Evolutionary conservation across 2,888 invertebrate species (phyloP).

Genomic region (Dexiosoma caninum): DNA sequence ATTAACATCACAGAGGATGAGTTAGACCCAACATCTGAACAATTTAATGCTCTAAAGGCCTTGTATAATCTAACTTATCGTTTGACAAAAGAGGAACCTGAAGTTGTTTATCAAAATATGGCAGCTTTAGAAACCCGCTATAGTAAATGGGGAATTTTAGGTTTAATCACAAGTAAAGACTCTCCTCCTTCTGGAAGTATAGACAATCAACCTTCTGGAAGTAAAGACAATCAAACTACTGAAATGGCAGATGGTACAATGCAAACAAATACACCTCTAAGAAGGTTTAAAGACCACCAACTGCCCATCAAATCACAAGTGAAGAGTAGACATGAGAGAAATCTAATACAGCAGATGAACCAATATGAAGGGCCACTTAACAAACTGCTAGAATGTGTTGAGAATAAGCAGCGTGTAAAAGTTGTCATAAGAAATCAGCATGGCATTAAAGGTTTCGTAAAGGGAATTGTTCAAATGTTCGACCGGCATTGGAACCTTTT

Average conservation of each 20-base stretch:
- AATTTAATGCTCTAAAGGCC: constrained; percentile 85
- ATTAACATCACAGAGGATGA: constrained; percentile 43
- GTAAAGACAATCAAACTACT: background rate
- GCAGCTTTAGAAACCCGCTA: constrained; percentile 80
- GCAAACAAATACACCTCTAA: too few relatives aligned
- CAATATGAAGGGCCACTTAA: constrained; percentile 82
- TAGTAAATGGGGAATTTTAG: constrained; percentile 73
- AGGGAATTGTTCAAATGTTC: constrained; percentile 89
- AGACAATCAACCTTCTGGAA: constrained; percentile 28
- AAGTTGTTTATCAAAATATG: constrained; percentile 85
- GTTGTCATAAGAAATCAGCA: constrained; percentile 84
- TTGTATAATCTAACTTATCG: constrained; percentile 80
- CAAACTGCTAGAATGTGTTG: constrained; percentile 74
- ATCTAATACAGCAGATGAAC: constrained; percentile 77
- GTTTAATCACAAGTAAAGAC: constrained; percentile 67
- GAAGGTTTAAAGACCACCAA: constrained; percentile 79
- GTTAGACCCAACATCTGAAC: constrained; percentile 80
- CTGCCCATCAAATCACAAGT: constrained; percentile 70
- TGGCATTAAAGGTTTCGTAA: constrained; percentile 86
- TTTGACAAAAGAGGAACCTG: constrained; percentile 79
- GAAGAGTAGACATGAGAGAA: constrained; percentile 72
- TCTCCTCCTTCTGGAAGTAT: constrained; percentile 56
- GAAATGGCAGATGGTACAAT: constrained; percentile 51
- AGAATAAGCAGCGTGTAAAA: constrained; percentile 64
- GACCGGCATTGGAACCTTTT: constrained; percentile 97